Base-by-base conservation (phyloP, 2,113 vertebrate genomes). In the Panthera leo region DNA sequence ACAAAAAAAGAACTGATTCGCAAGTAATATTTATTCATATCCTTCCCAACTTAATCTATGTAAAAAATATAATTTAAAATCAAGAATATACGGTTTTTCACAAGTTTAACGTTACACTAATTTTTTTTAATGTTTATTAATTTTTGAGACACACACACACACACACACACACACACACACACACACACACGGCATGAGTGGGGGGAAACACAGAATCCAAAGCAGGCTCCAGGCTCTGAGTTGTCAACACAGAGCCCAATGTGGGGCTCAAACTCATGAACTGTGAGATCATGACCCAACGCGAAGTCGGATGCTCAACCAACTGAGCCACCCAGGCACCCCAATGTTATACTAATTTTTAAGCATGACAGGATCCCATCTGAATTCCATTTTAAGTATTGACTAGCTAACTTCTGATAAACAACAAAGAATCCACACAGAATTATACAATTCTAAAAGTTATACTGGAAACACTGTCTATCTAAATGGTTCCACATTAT, bases 321-420 rank as follows among this genome's bases (percentile, higher is more conserved):
- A 25, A 61, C 58, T 23, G 21, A 61, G 21, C 58, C 58, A 61
- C 58, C 58, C 58, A 61, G 58, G 21, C 21, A 9, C 58, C 58
- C 58, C 21, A n/a, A 79, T 48, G 7, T 42, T 79, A 80, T 10
- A 79, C 15, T 93, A 58, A 75, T 85, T 93, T 85, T 94, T 79
- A 95, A 96, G 68, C 61, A 94, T 15, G 11, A 34, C 48, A 96
- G 39, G 36, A 82, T 90, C 36, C 45, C 87, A 83, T 36, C 8
- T 86, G 53, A 92, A 94, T 89, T 61, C 23, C 31, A 96, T n/a
- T 71, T 87, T 84, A 89, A 71, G 91, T 95, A 29, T 34, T 95
- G 39, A 95, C 67, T 88, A 94, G n/a, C 4, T 65, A 93, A 93
- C 58, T 97, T 88, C 18, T 94, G 51, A 95, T 79, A 71, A 75